Evolutionary conservation across 2,113 vertebrate species (phyloP).

Genomic region (Corythoichthys intestinalis): DNA sequence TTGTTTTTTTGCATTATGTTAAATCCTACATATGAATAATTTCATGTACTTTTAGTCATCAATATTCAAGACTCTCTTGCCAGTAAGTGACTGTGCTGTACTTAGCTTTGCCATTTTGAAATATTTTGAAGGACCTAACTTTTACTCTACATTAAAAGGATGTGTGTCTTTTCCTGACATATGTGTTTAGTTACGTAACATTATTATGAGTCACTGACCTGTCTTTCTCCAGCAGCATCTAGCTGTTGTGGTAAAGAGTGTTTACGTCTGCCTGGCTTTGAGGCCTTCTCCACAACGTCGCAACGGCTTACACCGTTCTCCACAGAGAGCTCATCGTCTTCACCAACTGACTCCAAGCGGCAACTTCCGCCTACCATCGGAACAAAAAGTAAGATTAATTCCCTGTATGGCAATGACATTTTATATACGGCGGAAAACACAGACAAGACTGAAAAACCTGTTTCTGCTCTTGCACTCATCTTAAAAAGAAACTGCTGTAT

Average conservation of each 20-base stretch:
- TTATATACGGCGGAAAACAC: too few species aligned
- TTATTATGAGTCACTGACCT: conserved; percentile 69
- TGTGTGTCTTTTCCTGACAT: not conserved
- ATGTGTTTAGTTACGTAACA: not conserved
- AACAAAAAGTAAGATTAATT: not conserved
- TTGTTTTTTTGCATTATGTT: not conserved
- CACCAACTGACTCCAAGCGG: conserved; percentile 90
- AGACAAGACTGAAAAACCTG: too few species aligned
- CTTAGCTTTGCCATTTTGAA: not conserved
- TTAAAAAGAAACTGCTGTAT: too few species aligned
- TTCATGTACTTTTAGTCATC: not conserved
- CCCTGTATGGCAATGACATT: not conserved
- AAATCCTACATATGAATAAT: not conserved
- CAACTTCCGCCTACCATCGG: conserved; percentile 73
- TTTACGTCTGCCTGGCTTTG: conserved; percentile 78
- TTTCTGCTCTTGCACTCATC: too few species aligned
- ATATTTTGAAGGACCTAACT: not conserved
- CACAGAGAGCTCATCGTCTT: conserved; percentile 89
- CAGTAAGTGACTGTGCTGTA: not conserved
- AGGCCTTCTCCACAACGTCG: conserved; percentile 75
- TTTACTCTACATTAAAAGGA: not conserved
- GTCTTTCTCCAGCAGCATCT: conserved; percentile 75
- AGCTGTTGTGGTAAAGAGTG: conserved; percentile 92
- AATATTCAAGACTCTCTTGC: not conserved
- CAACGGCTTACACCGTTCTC: conserved; percentile 73